A percentile compares a stretch with the other conserved stretches of the same genome.
These are phyloP conservation scores for Orestias chungarensis DNA, from an alignment of 2,797 vertebrate species.

Conservation along the genomic window DNA sequence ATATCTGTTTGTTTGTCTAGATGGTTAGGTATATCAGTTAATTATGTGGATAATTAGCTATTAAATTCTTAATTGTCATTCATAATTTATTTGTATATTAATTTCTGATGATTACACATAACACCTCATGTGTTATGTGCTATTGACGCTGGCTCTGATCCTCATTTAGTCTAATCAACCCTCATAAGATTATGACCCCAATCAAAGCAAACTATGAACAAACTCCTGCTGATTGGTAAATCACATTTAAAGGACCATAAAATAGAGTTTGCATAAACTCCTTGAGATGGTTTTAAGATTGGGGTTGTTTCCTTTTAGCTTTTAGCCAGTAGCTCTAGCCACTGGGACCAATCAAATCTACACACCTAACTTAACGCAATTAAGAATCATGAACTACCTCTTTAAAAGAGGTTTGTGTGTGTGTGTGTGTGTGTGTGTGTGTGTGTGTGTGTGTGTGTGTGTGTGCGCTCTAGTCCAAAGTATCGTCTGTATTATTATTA, in stretches of 20 bases:
- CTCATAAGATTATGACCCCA: conserved; percentile 1
- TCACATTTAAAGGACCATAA: background rate
- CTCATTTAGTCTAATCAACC: background rate
- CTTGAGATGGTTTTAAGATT: background rate
- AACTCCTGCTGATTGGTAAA: background rate
- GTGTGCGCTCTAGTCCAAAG: conserved; percentile 8
- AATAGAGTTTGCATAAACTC: background rate
- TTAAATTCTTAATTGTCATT: background rate
- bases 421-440: conserved; percentile 8
- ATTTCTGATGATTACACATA: background rate
- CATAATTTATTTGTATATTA: background rate
- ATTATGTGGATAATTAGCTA: background rate
- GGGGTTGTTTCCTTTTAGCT: background rate
- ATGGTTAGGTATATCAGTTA: background rate
- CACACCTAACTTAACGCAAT: background rate
- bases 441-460: conserved; percentile 5
- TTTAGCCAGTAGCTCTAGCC: background rate
- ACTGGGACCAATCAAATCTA: background rate
- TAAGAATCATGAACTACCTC: background rate
- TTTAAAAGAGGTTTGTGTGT: conserved; percentile 11
- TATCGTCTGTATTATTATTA: conserved; percentile 27
- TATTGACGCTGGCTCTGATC: background rate
- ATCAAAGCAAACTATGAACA: background rate
- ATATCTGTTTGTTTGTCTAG: background rate
- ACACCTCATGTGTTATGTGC: too few relatives aligned